Evolutionary conservation across 1,140 invertebrate genomes (phyloP).

Genomic region (Thaumetopoea pityocampa): DNA sequence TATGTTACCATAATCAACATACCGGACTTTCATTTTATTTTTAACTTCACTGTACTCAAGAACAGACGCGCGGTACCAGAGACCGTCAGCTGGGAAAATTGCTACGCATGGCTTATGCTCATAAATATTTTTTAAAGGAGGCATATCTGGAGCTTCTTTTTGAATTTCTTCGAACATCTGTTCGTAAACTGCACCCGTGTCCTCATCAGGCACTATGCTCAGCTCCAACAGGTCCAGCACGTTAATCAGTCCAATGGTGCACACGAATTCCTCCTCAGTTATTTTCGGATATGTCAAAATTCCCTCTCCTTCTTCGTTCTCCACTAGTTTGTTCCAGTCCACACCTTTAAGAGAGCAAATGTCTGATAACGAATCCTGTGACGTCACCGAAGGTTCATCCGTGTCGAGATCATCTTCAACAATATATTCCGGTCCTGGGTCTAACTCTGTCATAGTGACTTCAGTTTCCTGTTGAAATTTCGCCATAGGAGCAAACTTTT

Average conservation of each 20-base stretch:
- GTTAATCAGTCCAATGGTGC: slow-evolving; percentile 47
- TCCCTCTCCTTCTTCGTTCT: slow-evolving; percentile 29
- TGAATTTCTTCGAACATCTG: slow-evolving; percentile 45
- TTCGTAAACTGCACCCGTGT: slow-evolving; percentile 33
- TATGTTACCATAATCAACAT: slow-evolving; percentile 64
- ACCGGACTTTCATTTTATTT: slow-evolving; percentile 52
- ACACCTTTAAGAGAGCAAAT: slow-evolving; percentile 26
- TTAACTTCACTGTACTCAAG: slow-evolving; percentile 48
- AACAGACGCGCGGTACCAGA: slow-evolving; percentile 59
- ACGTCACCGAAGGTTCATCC: slow-evolving; percentile 14
- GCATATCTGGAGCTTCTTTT: slow-evolving; percentile 27
- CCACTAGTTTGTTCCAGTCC: slow-evolving; percentile 55
- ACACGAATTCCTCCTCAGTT: slow-evolving; percentile 34
- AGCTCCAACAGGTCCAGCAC: slow-evolving; percentile 41
- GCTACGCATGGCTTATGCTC: slow-evolving; percentile 63
- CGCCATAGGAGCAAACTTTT: slow-evolving; percentile 30
- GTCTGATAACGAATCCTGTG: slow-evolving; percentile 33
- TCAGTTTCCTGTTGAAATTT: slow-evolving; percentile 10
- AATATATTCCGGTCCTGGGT: slow-evolving; percentile 60
- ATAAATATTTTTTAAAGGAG: slow-evolving; percentile 45
- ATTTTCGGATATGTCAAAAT: slow-evolving; percentile 34
- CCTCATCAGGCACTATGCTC: slow-evolving; percentile 37
- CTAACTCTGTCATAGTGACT: slow-evolving; percentile 22
- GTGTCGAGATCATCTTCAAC: slow-evolving; percentile 32
- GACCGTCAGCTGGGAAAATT: slow-evolving; percentile 44